phyloP scores from a whole-genome alignment of 2,113 vertebrate species.

The Plecotus auritus region DNA sequence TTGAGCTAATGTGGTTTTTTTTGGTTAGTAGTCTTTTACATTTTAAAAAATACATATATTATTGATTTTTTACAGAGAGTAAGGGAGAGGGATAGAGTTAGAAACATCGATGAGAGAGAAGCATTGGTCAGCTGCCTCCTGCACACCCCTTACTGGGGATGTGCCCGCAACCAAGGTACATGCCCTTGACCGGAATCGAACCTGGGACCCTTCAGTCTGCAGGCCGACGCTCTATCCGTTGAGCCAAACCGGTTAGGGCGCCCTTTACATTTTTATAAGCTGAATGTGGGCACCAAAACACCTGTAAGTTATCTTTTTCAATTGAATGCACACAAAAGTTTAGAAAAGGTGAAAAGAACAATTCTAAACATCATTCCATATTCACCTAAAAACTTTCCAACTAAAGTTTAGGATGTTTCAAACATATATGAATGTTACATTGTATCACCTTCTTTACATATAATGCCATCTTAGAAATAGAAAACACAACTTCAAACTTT shows the following conservation, averaged over 20 bases:
- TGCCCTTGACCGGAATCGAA: too few species aligned
- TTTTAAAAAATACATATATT: background rate
- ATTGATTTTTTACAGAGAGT: too few species aligned
- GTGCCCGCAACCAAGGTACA: too few species aligned
- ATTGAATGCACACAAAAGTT: background rate
- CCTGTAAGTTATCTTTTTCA: background rate
- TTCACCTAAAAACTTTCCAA: too few species aligned
- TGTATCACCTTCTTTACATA: background rate
- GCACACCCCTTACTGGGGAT: too few species aligned
- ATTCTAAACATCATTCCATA: background rate
- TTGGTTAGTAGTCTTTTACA: background rate
- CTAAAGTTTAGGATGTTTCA: background rate
- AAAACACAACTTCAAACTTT: background rate
- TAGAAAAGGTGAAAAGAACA: too few species aligned
- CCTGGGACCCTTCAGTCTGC: too few species aligned
- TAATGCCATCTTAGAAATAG: background rate
- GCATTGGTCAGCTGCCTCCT: too few species aligned
- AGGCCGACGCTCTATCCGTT: too few species aligned
- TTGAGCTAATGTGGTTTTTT: background rate
- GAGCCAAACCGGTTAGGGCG: too few species aligned
- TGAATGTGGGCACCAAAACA: background rate
- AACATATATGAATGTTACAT: background rate
- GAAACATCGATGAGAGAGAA: too few species aligned
- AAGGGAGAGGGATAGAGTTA: too few species aligned
- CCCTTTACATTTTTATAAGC: background rate